These are phyloP conservation scores for Tupaia chinensis DNA, from an alignment of 2,113 vertebrate species.

Conservation along the genomic window DNA sequence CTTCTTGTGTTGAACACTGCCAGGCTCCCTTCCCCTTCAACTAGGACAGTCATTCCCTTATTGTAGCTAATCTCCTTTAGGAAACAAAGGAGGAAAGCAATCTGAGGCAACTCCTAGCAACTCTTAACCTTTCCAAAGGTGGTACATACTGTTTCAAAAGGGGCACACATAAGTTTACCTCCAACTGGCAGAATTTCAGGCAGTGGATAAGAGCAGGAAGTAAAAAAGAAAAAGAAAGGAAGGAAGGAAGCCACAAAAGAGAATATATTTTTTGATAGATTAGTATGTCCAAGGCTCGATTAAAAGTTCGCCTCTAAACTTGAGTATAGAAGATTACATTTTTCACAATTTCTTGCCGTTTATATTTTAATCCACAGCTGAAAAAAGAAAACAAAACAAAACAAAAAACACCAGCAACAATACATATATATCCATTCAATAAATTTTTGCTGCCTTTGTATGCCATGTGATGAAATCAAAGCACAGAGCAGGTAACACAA, in stretches of 20 bases:
- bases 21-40: not conserved
- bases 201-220: not conserved
- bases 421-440: conserved; percentile 44
- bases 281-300: not conserved
- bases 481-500: not conserved
- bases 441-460: conserved; percentile 64
- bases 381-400: not conserved
- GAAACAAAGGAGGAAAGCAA: not conserved
- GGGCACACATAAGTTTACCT: not conserved
- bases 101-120: conserved; percentile 35
- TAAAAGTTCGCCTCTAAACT: conserved; percentile 49
- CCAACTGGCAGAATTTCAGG: conserved; percentile 27
- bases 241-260: not conserved
- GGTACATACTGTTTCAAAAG: not conserved
- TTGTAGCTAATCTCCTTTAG: not conserved
- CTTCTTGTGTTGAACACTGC: not conserved
- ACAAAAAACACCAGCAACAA: not conserved
- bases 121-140: not conserved
- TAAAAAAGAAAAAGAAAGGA: not conserved
- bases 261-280: not conserved
- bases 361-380: conserved; percentile 50
- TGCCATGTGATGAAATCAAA: conserved; percentile 53
- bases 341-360: conserved; percentile 41
- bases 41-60: not conserved
- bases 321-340: not conserved